A percentile compares a stretch with the other conserved stretches of the same genome.
Evolutionary conservation across 2,888 invertebrate genomes (phyloP).

Genomic region (Atherix ibis): DNA sequence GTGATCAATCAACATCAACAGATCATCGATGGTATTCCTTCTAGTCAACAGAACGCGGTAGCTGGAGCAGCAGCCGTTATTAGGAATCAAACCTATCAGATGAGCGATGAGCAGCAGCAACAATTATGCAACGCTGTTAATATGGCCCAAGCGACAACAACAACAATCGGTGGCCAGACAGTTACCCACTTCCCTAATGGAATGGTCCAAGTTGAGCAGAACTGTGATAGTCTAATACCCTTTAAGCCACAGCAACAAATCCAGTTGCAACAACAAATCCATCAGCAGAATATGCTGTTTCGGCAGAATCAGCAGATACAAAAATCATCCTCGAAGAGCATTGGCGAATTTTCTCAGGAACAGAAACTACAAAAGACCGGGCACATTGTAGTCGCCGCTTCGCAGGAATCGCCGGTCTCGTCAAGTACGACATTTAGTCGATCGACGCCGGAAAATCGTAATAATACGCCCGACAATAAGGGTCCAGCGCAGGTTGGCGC

Average conservation of each 20-base stretch:
- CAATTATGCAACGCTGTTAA: background rate
- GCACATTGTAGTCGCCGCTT: conserved; percentile 19
- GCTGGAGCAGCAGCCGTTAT: conserved; percentile 7
- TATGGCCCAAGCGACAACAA: conserved; percentile 12
- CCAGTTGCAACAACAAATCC: conserved; percentile 20
- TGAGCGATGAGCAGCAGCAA: conserved; percentile 2
- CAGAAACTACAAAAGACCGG: conserved; percentile 7
- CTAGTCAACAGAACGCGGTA: conserved; percentile 11
- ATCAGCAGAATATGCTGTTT: conserved; percentile 19
- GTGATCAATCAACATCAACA: conserved; percentile 5
- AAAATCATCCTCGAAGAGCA: conserved; percentile 1
- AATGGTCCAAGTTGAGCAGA: conserved; percentile 20
- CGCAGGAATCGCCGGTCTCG: conserved; percentile 31
- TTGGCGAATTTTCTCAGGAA: too few relatives aligned
- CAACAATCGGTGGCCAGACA: conserved; percentile 18
- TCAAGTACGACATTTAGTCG: conserved; percentile 35
- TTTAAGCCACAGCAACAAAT: conserved; percentile 19
- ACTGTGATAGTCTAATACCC: conserved; percentile 14
- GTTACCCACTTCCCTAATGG: conserved; percentile 20
- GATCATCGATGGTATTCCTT: conserved; percentile 8
- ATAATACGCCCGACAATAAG: conserved; percentile 39
- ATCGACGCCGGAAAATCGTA: conserved; percentile 30
- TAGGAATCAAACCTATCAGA: conserved; percentile 4
- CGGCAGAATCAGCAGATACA: conserved; percentile 16
- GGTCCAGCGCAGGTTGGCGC: conserved; percentile 71